Evolutionary conservation across 2,797 vertebrate species (phyloP).

Genomic region (Anniella stebbinsi): DNA sequence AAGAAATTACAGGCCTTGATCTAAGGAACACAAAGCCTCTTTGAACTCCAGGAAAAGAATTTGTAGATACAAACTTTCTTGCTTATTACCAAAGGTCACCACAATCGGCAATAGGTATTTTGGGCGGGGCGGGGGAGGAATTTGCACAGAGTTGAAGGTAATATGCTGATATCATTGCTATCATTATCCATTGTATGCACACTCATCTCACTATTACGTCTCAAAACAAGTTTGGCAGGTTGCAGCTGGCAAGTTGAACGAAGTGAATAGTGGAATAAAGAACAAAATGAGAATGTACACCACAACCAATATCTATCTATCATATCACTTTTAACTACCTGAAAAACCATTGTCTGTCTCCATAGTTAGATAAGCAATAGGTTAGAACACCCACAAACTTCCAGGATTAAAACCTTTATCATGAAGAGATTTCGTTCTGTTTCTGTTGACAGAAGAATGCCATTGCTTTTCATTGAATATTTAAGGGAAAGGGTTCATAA

Average conservation of each 20-base stretch:
- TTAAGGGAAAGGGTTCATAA: not conserved
- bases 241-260: not conserved
- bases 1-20: no score
- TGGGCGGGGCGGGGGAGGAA: no score
- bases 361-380: not conserved
- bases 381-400: not conserved
- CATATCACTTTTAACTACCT: not conserved
- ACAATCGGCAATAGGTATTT: not conserved
- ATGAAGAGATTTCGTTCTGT: not conserved
- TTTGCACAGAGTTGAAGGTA: not conserved
- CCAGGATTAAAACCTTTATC: not conserved
- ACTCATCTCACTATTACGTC: not conserved
- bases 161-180: not conserved
- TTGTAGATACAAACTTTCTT: no score
- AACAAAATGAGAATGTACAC: not conserved
- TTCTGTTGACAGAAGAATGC: not conserved
- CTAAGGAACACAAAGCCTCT: no score
- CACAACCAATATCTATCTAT: no score
- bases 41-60: no score
- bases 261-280: not conserved
- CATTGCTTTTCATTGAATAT: not conserved
- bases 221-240: not conserved
- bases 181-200: not conserved
- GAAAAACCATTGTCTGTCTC: not conserved
- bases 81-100: no score